A percentile compares a stretch with the other conserved stretches of the same genome.
Conservation (phyloP, 53 echinoderm and acorn worm species). For the Zoroaster sp. region DNA sequence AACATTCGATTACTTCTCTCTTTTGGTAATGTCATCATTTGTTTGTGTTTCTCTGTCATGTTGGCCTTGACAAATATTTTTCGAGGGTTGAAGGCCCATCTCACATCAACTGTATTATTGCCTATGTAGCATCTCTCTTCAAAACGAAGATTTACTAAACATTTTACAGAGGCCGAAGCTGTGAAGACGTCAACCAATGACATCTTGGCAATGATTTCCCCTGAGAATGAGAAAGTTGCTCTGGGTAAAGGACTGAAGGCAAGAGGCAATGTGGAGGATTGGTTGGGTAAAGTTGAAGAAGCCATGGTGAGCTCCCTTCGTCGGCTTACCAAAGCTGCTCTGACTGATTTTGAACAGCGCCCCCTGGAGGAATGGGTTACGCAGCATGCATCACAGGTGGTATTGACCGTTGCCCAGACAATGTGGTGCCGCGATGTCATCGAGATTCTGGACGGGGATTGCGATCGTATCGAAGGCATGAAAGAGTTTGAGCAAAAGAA, state of each 20-base stretch:
- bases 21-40: too few relatives aligned
- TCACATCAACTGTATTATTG: neutral
- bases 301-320: slow-evolving; percentile 89
- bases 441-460: slow-evolving; percentile 77
- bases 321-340: slow-evolving; percentile 86
- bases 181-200: slow-evolving; percentile 92
- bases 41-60: too few relatives aligned
- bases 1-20: too few relatives aligned
- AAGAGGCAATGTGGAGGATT: slow-evolving; percentile 98
- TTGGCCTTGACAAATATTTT: too few relatives aligned
- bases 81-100: too few relatives aligned
- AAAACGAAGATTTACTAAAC: neutral
- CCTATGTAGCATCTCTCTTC: neutral
- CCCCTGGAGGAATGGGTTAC: slow-evolving; percentile 92
- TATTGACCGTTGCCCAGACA: slow-evolving; percentile 94
- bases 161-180: slow-evolving; percentile 21
- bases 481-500: slow-evolving; percentile 85
- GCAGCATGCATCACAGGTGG: slow-evolving; percentile 93
- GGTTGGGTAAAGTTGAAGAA: slow-evolving; percentile 95
- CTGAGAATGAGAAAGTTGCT: slow-evolving; percentile 92
- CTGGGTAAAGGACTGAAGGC: slow-evolving; percentile 98
- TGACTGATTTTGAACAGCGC: slow-evolving; percentile 79
- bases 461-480: slow-evolving; percentile 74
- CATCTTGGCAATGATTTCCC: slow-evolving; percentile 92
- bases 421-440: slow-evolving; percentile 92